phyloP scores from a whole-genome alignment of 2,888 invertebrate genomes.

The Phlogophora meticulosa region DNA sequence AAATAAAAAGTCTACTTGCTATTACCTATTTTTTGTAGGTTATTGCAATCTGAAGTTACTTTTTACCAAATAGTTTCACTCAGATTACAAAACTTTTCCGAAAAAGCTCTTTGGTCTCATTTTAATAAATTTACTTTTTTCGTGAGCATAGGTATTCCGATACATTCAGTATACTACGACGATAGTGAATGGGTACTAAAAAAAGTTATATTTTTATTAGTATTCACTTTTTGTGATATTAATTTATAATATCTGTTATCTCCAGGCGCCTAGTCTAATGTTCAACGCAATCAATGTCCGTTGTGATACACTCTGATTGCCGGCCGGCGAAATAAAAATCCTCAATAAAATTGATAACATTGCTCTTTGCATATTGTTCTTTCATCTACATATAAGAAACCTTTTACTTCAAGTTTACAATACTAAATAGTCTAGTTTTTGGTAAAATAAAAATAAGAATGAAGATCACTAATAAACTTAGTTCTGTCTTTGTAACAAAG shows the following conservation, averaged over 20 bases:
- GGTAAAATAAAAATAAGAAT: too few relatives aligned
- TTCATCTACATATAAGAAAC: background rate
- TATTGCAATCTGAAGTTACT: too few relatives aligned
- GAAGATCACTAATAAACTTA: too few relatives aligned
- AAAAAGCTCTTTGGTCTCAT: background rate
- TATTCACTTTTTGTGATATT: constrained; percentile 6
- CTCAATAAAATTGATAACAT: constrained; percentile 26
- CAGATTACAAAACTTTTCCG: background rate
- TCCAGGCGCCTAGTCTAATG: constrained; percentile 33
- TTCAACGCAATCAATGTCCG: constrained; percentile 43
- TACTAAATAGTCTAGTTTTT: too few relatives aligned
- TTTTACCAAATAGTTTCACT: background rate
- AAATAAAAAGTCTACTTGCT: too few relatives aligned
- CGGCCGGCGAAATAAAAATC: constrained; percentile 40
- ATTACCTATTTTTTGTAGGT: constrained; percentile 12
- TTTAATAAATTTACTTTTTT: background rate
- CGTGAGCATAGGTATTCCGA: too few relatives aligned
- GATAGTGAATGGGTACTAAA: background rate
- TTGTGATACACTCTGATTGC: constrained; percentile 5
- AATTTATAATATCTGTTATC: constrained; percentile 7
- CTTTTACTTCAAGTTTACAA: background rate
- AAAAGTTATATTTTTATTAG: background rate
- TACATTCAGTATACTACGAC: background rate
- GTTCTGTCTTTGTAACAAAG: too few relatives aligned
- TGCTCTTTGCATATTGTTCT: background rate